Base-by-base conservation (phyloP, 1,140 invertebrate species). In the Drosophila nigrodunni region DNA sequence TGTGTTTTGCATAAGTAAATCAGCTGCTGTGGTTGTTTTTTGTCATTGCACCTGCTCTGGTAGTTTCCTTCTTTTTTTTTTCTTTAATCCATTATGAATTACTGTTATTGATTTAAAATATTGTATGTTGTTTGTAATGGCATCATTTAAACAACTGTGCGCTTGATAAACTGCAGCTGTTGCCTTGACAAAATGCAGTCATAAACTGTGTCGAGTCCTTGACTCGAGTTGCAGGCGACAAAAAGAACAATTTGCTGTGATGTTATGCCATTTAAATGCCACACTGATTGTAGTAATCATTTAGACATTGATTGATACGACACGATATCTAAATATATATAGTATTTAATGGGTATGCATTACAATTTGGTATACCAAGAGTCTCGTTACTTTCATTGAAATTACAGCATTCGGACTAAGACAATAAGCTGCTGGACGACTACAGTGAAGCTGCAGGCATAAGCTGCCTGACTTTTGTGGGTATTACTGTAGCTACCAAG, bases 391-490 rank as follows among this genome's bases (percentile, higher is more conserved):
- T 44, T 59, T 46, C 59, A 61, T 61, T 49, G 44, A 47, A 47
- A 47, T 49, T 30, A 10, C 25, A 46, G 13, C 41, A 59, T 13
- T 30, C 47, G 21, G 43, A 30, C 58, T 37, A 47, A 61, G 58
- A 61, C 58, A 61, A 61, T 61, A 61, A 61, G 58, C 58, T 49
- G 44, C n/a, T 46, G 58, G 58, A 49, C 10, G 13, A 9, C n/a
- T 37, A 15, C 39, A 46, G 21, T 46, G 15, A 18, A 47, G 46
- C 57, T n/a, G 10, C 25, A 30, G 4, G 25, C 25, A 30, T 30
- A 59, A 11, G 25, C 18, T 44, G 39, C 25, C 11, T 11, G 21
- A 10, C 39, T 44, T 18, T 44, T 9, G 43, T 7, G 44, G n/a
- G 11, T 11, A 25, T 43, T 5, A 18, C 37, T 35, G 7, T 49